Percentiles rank a stretch among this genome's conserved stretches.
These are phyloP conservation scores for Caenorhabditis sp. DNA, from an alignment of 2,888 invertebrate species.

Conservation along the genomic window DNA sequence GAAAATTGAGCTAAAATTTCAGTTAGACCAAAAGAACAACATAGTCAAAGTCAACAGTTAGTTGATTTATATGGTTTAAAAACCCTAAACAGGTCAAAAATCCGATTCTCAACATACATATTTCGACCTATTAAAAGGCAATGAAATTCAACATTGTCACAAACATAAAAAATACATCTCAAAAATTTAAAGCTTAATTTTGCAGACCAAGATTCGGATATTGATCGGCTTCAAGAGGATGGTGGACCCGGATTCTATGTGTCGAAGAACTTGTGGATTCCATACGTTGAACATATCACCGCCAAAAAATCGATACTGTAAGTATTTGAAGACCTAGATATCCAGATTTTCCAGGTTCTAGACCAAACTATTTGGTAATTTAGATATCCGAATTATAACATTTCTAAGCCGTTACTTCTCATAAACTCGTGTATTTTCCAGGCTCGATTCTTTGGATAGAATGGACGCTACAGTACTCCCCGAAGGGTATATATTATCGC, in stretches of 20 bases:
- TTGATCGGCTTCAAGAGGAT: conserved; percentile 45
- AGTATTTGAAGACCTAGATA: conserved; percentile 3
- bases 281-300: conserved; percentile 51
- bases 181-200: background rate
- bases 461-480: conserved; percentile 90
- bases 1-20: too few relatives aligned
- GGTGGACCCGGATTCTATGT: conserved; percentile 49
- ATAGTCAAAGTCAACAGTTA: too few relatives aligned
- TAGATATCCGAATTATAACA: too few relatives aligned
- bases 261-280: conserved; percentile 45
- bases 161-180: too few relatives aligned
- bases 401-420: too few relatives aligned
- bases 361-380: background rate
- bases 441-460: conserved; percentile 94
- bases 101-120: too few relatives aligned
- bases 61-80: too few relatives aligned
- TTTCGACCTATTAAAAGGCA: too few relatives aligned
- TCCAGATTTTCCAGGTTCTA: background rate
- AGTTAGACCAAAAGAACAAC: too few relatives aligned
- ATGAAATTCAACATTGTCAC: too few relatives aligned
- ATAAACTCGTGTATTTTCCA: conserved; percentile 73
- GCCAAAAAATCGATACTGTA: conserved; percentile 52
- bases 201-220: conserved; percentile 44
- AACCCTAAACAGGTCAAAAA: too few relatives aligned
- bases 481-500: conserved; percentile 96